Base-by-base conservation (phyloP, 2,888 invertebrate species). In the Trichopoda pennipes region DNA sequence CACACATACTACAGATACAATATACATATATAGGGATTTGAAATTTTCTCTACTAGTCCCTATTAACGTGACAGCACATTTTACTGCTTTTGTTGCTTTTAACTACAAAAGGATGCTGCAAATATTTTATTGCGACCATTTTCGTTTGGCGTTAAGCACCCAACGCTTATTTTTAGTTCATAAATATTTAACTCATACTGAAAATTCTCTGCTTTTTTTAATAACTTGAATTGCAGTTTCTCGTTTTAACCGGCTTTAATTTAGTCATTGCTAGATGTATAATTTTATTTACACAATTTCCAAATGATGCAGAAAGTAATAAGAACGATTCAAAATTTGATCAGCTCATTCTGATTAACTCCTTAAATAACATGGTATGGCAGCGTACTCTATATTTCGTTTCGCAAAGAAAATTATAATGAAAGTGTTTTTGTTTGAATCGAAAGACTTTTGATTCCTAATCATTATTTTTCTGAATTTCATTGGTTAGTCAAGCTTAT, bases 71-170 rank as follows among this genome's bases (percentile, higher is more conserved):
- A 68, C 38, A 68, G 55, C 3, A 56, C 19, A 68, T n/a, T 19
- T 42, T 44, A 17, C 63, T 56, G 66, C 68, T 79, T 78, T 80
- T 84, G 83, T 74, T 68, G 84, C 63, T 69, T 78, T 78, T 55
- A 42, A 32, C 55, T 19, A 9, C 47, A 56, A 74, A 74, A 74
- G 47, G 56, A 64, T 32, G 63, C 19, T 63, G 32, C 55, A 72
- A 49, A 72, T 51, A 38, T 14, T 44, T 61, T 19, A 72, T 64
- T 47, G 47, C 56, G 16, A 32, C 53, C 64, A 17, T 56, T 42
- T 64, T 51, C 42, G 21, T 68, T 69, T 76, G 66, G 47, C 75
- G 61, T 75, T 66, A 68, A 49, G 53, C 58, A 56, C 49, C 77
- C 75, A 75, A 60, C 38, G 56, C 23, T 66, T 44, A 17, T 38